Evolutionary conservation across 1,140 invertebrate genomes (phyloP), one percentile per base, ranked within the genome.

Genomic region (Brachionus asplanchnoidis): DNA sequence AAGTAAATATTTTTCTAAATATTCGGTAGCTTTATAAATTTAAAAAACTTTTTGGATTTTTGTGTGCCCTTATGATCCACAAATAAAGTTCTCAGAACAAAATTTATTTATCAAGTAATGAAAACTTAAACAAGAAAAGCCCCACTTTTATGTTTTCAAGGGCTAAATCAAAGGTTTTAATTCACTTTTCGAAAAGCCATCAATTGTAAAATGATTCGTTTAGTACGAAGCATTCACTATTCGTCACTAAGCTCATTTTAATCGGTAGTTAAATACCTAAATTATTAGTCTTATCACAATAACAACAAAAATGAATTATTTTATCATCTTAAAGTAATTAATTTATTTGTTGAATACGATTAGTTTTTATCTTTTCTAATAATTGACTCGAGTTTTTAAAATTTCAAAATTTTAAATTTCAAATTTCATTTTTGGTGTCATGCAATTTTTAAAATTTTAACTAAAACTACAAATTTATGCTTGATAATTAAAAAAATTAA

Each of bases 1-100:
- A 73, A 73, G 68, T 73, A 73, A 73, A 73, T 73, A 73, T 73
- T 73, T 40, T 73, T 68, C 32, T 32, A 68, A 68, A 68, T 68
- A n/a, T 73, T 73, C 68, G 40, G 68, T 73, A 73, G 68, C 53
- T 60, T 60, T 60, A 60, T 60, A 60, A 60, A 60, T 60, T 60
- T 23, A 17, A 20, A n/a, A 46, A 53, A 14, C 46, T 53, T 70
- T 32, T 32, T 70, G n/a, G n/a, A 20, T 73, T 73, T 42, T 73
- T 42, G 28, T 42, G 68, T 40, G 28, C 9, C 32, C 17, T 36
- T 73, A 20, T 73, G 32, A 20, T 36, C 40, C 12, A 68, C 32
- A 20, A 42, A 42, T 42, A 73, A 42, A 40, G 17, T 73, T 73
- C 40, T 20, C 17, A 73, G 14, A 20, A 20, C n/a, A 42, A 73